Evolutionary conservation across 2,113 vertebrate genomes (phyloP).

Genomic region (Phalacrocorax brasilianus): DNA sequence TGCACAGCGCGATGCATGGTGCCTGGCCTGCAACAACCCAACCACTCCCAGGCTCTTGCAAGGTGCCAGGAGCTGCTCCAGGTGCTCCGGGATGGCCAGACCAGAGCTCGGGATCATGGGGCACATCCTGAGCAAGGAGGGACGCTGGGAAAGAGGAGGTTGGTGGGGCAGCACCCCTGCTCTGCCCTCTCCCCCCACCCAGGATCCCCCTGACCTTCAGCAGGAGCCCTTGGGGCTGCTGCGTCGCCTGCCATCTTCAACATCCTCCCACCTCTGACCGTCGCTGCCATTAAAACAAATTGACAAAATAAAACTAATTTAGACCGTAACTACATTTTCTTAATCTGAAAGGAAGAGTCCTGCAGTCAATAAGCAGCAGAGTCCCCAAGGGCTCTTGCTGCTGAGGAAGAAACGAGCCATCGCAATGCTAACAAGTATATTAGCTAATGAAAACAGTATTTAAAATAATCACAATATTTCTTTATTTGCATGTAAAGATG

Average conservation of each 20-base stretch:
- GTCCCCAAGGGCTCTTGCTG: neutral
- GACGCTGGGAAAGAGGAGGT: neutral
- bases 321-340: neutral
- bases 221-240: neutral
- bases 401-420: neutral
- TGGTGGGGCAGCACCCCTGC: neutral
- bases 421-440: slow-evolving; percentile 34
- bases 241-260: rapidly evolving
- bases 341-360: neutral
- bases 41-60: rapidly evolving
- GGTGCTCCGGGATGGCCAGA: neutral
- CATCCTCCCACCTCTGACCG: rapidly evolving
- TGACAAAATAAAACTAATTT: neutral
- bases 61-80: rapidly evolving
- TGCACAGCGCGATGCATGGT: rapidly evolving
- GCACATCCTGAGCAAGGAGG: neutral
- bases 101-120: rapidly evolving
- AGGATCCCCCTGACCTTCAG: rapidly evolving
- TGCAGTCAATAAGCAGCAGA: neutral
- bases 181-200: rapidly evolving
- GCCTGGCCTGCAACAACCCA: rapidly evolving
- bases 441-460: slow-evolving; percentile 65
- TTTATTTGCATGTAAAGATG: slow-evolving; percentile 73
- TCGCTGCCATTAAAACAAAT: rapidly evolving
- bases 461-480: slow-evolving; percentile 74